A percentile compares a stretch with the other conserved stretches of the same genome.
phyloP scores from a whole-genome alignment of 2,113 vertebrate genomes.

The Heterochromis multidens region DNA sequence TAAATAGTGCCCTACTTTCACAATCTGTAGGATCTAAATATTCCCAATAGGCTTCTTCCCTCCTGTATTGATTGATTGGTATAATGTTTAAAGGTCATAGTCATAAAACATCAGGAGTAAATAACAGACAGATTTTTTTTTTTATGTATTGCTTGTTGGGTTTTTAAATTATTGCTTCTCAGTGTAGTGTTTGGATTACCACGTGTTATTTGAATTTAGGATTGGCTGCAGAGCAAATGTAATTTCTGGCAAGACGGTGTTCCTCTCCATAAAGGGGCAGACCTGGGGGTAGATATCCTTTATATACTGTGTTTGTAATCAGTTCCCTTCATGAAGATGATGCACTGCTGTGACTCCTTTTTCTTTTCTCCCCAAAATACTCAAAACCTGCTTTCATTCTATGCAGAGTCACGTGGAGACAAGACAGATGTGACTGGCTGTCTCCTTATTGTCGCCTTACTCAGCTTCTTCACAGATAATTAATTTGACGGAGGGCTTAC shows the following conservation, averaged over 20 bases:
- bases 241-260: background rate
- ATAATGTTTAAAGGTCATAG: slow-evolving; percentile 78
- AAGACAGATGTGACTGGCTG: slow-evolving; percentile 68
- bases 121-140: slow-evolving; percentile 73
- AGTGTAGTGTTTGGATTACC: slow-evolving; percentile 23
- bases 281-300: slow-evolving; percentile 20
- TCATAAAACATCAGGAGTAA: slow-evolving; percentile 79
- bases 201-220: slow-evolving; percentile 37
- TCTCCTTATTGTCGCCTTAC: slow-evolving; percentile 81
- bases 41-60: slow-evolving; percentile 75
- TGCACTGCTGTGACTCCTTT: slow-evolving; percentile 31
- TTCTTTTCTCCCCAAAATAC: slow-evolving; percentile 45
- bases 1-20: slow-evolving; percentile 81
- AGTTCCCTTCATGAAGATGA: slow-evolving; percentile 33
- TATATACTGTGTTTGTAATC: slow-evolving; percentile 17
- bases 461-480: slow-evolving; percentile 81
- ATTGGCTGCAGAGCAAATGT: slow-evolving; percentile 1
- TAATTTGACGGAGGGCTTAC: slow-evolving; percentile 81
- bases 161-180: slow-evolving; percentile 38
- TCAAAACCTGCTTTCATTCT: slow-evolving; percentile 42
- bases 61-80: slow-evolving; percentile 77
- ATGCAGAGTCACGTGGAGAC: slow-evolving; percentile 6
- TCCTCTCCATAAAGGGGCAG: background rate
- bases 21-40: slow-evolving; percentile 77
- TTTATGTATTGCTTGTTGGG: slow-evolving; percentile 64